These are phyloP conservation scores for Gisinianus flammeolus DNA, from an alignment of 2,888 invertebrate species.

Conservation along the genomic window DNA sequence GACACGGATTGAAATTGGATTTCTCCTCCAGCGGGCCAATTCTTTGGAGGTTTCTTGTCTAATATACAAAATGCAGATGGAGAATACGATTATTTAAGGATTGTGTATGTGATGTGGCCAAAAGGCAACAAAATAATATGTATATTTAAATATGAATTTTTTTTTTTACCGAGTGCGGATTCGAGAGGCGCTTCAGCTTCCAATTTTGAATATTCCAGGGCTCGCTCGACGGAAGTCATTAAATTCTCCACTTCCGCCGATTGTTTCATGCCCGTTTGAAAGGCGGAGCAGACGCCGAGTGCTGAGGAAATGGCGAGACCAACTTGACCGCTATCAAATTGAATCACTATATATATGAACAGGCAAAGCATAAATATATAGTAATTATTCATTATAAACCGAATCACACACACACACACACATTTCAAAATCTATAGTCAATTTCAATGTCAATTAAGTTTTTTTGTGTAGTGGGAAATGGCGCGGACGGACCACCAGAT, in stretches of 20 bases:
- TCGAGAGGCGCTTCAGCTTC: slow-evolving; percentile 51
- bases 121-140: neutral
- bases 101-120: neutral
- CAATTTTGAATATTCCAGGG: slow-evolving; percentile 50
- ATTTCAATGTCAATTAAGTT: neutral
- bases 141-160: neutral
- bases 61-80: no score
- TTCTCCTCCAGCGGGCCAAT: slow-evolving; percentile 41
- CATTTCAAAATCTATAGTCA: neutral
- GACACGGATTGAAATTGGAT: slow-evolving; percentile 9
- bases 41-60: slow-evolving; percentile 49
- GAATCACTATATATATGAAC: no score
- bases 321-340: slow-evolving; percentile 44
- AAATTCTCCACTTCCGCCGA: slow-evolving; percentile 53
- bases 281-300: slow-evolving; percentile 20
- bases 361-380: neutral
- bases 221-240: slow-evolving; percentile 54
- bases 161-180: slow-evolving; percentile 29
- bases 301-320: slow-evolving; percentile 53
- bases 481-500: slow-evolving; percentile 69
- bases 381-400: no score
- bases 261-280: slow-evolving; percentile 44
- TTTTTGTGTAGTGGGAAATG: no score
- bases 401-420: no score
- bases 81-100: neutral